phyloP scores from a whole-genome alignment of 30 jellyfish, hydroid and myxozoan species.

The Catostylus mosaicus region DNA sequence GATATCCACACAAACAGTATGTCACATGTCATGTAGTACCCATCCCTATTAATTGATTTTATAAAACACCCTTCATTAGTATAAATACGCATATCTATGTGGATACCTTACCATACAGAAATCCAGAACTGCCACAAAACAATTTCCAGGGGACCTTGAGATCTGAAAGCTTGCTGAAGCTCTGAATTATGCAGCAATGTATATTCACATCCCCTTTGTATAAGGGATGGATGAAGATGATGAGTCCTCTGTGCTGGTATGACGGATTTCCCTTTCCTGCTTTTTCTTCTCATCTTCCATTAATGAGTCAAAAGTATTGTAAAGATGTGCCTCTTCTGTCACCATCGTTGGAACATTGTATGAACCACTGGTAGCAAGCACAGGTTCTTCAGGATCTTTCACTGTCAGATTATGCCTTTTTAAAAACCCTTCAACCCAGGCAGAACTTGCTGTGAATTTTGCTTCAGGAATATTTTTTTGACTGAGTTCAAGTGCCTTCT shows the following conservation, averaged over 20 bases:
- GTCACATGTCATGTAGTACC: too few relatives aligned
- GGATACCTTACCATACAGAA: too few relatives aligned
- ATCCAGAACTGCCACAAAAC: too few relatives aligned
- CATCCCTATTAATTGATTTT: too few relatives aligned
- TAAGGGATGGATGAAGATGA: constrained; percentile 56
- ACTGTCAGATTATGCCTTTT: constrained; percentile 34
- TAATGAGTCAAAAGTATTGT: neutral
- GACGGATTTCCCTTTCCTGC: neutral
- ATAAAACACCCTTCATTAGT: too few relatives aligned
- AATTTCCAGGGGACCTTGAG: neutral
- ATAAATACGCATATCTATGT: too few relatives aligned
- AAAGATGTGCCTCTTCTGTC: constrained; percentile 7
- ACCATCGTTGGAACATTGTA: constrained; percentile 66
- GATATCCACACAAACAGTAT: too few relatives aligned
- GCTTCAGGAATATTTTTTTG: constrained; percentile 16
- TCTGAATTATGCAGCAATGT: neutral
- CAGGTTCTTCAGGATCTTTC: neutral
- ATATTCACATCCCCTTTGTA: neutral
- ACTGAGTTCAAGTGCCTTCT: constrained; percentile 57
- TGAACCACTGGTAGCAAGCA: neutral
- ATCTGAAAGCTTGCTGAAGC: neutral
- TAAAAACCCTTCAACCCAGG: constrained; percentile 65
- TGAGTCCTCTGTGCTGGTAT: neutral
- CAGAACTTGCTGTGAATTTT: constrained; percentile 44
- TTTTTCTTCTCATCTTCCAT: neutral